Percentiles rank a stretch among this genome's conserved stretches.
Evolutionary conservation across 2,888 invertebrate species (phyloP).

Genomic region (Mesodorylaimus sp.): DNA sequence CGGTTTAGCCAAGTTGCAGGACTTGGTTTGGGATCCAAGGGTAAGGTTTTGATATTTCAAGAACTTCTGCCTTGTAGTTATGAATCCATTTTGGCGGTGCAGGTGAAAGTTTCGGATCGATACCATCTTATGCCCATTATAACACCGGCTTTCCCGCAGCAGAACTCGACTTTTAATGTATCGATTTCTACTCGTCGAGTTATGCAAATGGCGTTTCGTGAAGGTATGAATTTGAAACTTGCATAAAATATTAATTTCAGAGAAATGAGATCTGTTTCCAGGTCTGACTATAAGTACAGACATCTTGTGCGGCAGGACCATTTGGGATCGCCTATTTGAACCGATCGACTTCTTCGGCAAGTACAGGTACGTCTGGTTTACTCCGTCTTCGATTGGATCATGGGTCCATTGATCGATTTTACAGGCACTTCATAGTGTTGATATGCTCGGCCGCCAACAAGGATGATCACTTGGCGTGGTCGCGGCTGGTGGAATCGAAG

Average conservation of each 20-base stretch:
- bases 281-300: not conserved
- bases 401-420: too few species aligned
- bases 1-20: slow-evolving; percentile 45
- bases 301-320: slow-evolving; percentile 45
- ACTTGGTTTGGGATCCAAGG: slow-evolving; percentile 75
- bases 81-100: too few species aligned
- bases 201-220: slow-evolving; percentile 74
- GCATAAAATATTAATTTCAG: too few species aligned
- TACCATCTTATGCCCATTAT: slow-evolving; percentile 98
- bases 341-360: slow-evolving; percentile 73
- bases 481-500: slow-evolving; percentile 86
- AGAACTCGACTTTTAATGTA: slow-evolving; percentile 97
- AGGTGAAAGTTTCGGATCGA: slow-evolving; percentile 69
- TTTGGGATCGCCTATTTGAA: slow-evolving; percentile 82
- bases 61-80: slow-evolving; percentile 1
- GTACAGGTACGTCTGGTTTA: slow-evolving; percentile 53
- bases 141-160: slow-evolving; percentile 96
- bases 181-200: slow-evolving; percentile 75
- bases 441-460: slow-evolving; percentile 57
- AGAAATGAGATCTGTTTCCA: too few species aligned
- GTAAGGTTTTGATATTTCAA: slow-evolving; percentile 15
- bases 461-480: slow-evolving; percentile 66
- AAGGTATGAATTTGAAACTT: too few species aligned
- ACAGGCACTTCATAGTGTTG: slow-evolving; percentile 78
- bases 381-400: too few species aligned